These are phyloP conservation scores for Melinopterus prodromus DNA, from an alignment of 2,888 invertebrate species.

Conservation along the genomic window DNA sequence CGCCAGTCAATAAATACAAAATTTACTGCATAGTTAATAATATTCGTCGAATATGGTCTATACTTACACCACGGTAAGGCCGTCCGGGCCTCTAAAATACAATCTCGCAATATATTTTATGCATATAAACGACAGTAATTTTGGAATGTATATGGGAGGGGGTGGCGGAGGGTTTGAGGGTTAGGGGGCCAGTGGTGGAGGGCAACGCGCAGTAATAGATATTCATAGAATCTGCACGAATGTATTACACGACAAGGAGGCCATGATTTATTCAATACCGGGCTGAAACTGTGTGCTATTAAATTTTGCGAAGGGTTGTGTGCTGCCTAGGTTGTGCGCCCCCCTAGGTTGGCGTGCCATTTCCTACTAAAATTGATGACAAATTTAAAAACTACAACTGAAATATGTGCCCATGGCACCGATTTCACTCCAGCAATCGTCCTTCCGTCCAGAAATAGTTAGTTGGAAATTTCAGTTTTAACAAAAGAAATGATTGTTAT, in stretches of 20 bases:
- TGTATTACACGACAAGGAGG: slow-evolving; percentile 24
- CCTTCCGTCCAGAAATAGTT: neutral
- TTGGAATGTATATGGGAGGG: slow-evolving; percentile 7
- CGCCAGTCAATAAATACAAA: slow-evolving; percentile 18
- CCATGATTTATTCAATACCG: slow-evolving; percentile 19
- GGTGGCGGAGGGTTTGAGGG: neutral
- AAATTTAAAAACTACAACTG: slow-evolving; percentile 17
- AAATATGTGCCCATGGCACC: slow-evolving; percentile 1
- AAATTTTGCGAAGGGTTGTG: slow-evolving; percentile 9
- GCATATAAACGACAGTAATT: slow-evolving; percentile 24
- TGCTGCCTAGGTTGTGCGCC: neutral
- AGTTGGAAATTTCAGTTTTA: too few relatives aligned
- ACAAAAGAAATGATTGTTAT: too few relatives aligned
- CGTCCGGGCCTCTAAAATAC: slow-evolving; percentile 13
- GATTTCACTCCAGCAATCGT: too few relatives aligned
- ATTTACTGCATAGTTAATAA: slow-evolving; percentile 23
- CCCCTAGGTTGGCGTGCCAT: slow-evolving; percentile 10
- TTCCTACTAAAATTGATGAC: slow-evolving; percentile 16
- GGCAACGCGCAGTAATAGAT: slow-evolving; percentile 19
- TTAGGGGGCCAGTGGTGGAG: neutral
- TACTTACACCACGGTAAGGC: neutral
- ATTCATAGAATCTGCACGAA: slow-evolving; percentile 26
- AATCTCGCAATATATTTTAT: slow-evolving; percentile 17
- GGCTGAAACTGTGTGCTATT: slow-evolving; percentile 19
- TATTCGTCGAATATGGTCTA: slow-evolving; percentile 18